A percentile compares a stretch with the other conserved stretches of the same genome.
Evolutionary conservation across 2,113 vertebrate species (phyloP).

Genomic region (Ciconia maguari): DNA sequence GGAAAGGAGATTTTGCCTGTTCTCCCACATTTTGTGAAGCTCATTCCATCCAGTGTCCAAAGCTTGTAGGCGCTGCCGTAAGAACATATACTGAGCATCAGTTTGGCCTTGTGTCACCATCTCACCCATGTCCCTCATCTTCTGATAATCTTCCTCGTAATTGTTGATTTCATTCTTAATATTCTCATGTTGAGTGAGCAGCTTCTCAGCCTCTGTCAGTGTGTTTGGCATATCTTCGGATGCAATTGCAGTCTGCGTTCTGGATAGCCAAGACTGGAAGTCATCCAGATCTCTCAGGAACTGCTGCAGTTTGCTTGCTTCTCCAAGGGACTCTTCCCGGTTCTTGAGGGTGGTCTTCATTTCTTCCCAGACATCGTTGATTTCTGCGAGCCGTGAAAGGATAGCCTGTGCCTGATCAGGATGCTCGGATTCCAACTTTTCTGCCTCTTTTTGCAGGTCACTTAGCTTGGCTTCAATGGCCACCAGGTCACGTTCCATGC

Average conservation of each 20-base stretch:
- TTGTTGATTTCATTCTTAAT: constrained; percentile 98
- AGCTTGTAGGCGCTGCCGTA: constrained; percentile 95
- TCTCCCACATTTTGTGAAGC: constrained; percentile 99
- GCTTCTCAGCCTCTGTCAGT: constrained; percentile 92
- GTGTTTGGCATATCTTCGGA: constrained; percentile 99
- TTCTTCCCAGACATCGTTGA: constrained; percentile 92
- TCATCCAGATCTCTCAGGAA: constrained; percentile 96
- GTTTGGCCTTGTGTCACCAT: constrained; percentile 98
- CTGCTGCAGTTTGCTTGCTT: constrained; percentile 98
- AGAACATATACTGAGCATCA: constrained; percentile 97
- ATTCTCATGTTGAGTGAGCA: constrained; percentile 93
- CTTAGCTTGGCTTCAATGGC: constrained; percentile 95
- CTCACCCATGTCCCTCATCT: constrained; percentile 99
- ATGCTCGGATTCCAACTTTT: constrained; percentile 87
- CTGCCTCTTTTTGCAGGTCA: constrained; percentile 92
- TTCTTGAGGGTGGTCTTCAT: constrained; percentile 96
- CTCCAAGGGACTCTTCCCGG: constrained; percentile 93
- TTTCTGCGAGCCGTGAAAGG: constrained; percentile 88
- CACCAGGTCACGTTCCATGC: constrained; percentile 96
- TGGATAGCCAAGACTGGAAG: constrained; percentile 98
- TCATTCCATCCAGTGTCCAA: constrained; percentile 98
- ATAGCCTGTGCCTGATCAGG: constrained; percentile 94
- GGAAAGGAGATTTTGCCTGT: constrained; percentile 95
- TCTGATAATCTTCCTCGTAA: constrained; percentile 98
- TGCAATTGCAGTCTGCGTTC: constrained; percentile 95